Percentiles rank a stretch among this genome's conserved stretches.
These are phyloP conservation scores for Thomomys bottae DNA, from an alignment of 2,113 vertebrate species.

Conservation along the genomic window DNA sequence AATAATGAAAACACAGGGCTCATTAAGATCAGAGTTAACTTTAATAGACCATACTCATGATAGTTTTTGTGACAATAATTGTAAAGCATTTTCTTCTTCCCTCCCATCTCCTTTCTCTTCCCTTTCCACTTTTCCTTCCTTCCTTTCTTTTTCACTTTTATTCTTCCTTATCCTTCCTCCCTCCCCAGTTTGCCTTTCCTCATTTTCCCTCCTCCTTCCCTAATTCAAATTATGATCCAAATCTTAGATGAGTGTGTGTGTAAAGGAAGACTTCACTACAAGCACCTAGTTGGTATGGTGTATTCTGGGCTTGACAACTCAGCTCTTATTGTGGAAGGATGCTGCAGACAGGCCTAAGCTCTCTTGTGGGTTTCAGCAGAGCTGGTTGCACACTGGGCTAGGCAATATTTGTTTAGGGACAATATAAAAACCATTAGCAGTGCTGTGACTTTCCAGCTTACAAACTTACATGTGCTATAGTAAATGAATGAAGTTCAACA, in stretches of 20 bases:
- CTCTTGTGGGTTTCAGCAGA: conserved; percentile 38
- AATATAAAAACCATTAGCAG: conserved; percentile 51
- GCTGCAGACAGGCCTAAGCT: conserved; percentile 3
- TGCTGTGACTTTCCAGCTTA: background rate
- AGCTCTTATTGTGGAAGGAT: background rate
- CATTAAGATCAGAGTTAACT: background rate
- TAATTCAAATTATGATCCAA: background rate
- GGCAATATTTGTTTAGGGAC: conserved; percentile 16
- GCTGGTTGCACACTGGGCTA: background rate
- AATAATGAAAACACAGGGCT: background rate
- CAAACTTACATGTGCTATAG: background rate
- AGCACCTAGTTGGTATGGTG: background rate
- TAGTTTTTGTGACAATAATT: background rate
- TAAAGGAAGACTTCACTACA: background rate
- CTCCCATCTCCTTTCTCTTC: no score
- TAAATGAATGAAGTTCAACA: background rate
- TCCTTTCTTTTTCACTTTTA: fast-evolving
- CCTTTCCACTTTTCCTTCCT: background rate
- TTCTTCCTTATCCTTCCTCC: no score
- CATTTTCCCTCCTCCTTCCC: no score
- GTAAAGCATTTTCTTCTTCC: background rate
- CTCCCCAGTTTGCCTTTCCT: no score
- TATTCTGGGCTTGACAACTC: conserved; percentile 35
- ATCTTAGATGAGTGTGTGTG: background rate
- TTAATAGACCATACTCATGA: background rate